A percentile compares a stretch with the other conserved stretches of the same genome.
Conservation (phyloP, 2,888 invertebrate species). For the Drosophila fulvimacula region DNA sequence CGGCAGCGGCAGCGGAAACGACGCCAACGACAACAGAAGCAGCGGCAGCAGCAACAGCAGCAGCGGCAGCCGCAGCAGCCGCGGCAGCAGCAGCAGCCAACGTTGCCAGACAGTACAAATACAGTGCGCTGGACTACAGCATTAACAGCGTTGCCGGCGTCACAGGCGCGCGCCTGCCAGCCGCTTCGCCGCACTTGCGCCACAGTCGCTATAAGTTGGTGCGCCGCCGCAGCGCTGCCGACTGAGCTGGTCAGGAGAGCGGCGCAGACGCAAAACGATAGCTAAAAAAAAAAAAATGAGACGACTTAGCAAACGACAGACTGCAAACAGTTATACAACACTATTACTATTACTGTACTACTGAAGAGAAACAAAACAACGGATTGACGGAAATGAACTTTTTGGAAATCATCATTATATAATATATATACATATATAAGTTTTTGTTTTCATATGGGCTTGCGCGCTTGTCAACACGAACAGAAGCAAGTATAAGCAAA, state of each 20-base stretch:
- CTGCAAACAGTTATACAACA: slow-evolving; percentile 16
- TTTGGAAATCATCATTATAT: slow-evolving; percentile 35
- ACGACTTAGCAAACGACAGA: slow-evolving; percentile 13
- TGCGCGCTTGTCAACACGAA: slow-evolving; percentile 5
- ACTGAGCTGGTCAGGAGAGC: slow-evolving; percentile 29
- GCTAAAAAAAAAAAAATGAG: neutral
- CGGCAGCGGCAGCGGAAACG: neutral
- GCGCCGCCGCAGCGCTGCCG: slow-evolving; percentile 42
- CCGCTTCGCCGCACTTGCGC: slow-evolving; percentile 11
- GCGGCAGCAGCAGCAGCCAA: neutral
- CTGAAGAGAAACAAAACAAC: neutral
- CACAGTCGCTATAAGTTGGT: slow-evolving; percentile 60
- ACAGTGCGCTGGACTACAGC: slow-evolving; percentile 1
- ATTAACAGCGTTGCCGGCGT: neutral
- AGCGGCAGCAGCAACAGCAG: neutral
- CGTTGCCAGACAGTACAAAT: slow-evolving; percentile 30
- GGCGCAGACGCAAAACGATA: neutral
- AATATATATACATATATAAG: slow-evolving; percentile 33
- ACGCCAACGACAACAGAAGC: neutral
- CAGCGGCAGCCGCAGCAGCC: neutral
- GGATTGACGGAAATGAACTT: slow-evolving; percentile 28
- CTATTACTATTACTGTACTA: neutral
- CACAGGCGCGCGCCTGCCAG: neutral
- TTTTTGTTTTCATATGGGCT: slow-evolving; percentile 34
- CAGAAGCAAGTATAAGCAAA: neutral